These are phyloP conservation scores for Carlito syrichta DNA, from an alignment of 2,113 vertebrate species.

Conservation along the genomic window DNA sequence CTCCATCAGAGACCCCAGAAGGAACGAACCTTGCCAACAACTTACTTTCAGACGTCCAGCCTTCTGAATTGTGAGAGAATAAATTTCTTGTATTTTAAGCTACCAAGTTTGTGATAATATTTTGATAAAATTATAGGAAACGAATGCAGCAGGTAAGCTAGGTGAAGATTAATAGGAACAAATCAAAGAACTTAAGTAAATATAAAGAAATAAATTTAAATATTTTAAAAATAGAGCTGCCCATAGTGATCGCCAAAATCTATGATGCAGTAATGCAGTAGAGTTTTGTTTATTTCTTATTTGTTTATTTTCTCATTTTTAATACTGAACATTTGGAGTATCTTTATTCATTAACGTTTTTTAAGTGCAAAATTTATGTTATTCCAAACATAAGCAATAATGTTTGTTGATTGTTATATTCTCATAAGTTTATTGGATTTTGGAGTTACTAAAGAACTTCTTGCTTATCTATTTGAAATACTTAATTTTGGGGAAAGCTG, in stretches of 20 bases:
- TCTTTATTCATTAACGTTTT: not conserved
- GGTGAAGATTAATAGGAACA: not conserved
- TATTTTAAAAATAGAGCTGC: not conserved
- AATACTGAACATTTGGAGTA: not conserved
- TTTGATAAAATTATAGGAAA: not conserved
- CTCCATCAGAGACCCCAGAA: not conserved
- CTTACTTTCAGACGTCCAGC: not conserved
- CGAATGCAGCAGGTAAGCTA: not conserved
- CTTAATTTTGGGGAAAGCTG: not conserved
- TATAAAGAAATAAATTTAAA: not conserved
- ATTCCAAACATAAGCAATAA: not conserved
- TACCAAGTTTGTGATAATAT: not conserved
- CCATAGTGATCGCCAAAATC: not conserved
- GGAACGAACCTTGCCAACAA: not conserved
- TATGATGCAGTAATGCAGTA: not conserved
- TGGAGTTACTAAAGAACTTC: not conserved
- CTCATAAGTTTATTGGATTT: not conserved
- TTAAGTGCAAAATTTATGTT: not conserved
- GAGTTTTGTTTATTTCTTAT: not conserved
- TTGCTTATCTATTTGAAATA: not conserved
- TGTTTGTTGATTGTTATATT: not conserved
- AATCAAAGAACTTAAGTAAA: not conserved
- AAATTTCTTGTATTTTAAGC: not conserved
- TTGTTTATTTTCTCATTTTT: not conserved
- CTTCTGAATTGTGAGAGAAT: not conserved